Conservation (phyloP, 2,797 vertebrate genomes). For the Malacoraja senta region DNA sequence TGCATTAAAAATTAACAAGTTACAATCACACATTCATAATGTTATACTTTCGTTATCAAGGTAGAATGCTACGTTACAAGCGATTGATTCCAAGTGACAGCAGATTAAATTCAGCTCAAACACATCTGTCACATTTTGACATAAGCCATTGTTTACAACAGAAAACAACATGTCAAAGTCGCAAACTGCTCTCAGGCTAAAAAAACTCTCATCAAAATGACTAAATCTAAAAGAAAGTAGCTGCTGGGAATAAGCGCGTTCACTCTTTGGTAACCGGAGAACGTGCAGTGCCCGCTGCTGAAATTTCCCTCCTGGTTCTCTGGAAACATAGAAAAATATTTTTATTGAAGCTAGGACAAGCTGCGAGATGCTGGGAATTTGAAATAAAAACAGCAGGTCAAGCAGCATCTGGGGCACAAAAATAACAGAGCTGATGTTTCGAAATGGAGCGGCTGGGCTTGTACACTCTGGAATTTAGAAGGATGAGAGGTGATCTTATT, state of each 20-base stretch:
- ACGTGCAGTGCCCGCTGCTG: background rate
- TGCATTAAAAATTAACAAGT: background rate
- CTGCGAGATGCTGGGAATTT: too few relatives aligned
- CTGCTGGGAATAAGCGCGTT: background rate
- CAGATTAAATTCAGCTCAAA: background rate
- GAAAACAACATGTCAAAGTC: background rate
- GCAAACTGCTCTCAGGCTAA: background rate
- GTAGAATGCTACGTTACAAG: background rate
- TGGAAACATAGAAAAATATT: background rate
- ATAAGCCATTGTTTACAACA: background rate
- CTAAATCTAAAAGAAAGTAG: background rate
- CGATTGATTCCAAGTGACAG: background rate
- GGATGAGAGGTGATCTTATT: too few relatives aligned
- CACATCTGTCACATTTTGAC: background rate
- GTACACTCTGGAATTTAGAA: too few relatives aligned
- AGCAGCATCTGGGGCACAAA: too few relatives aligned
- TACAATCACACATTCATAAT: background rate
- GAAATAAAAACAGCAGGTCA: too few relatives aligned
- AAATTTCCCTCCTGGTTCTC: background rate
- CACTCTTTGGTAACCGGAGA: background rate
- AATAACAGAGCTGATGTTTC: too few relatives aligned
- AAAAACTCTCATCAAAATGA: background rate
- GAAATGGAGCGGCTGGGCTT: too few relatives aligned
- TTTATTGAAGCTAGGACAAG: background rate
- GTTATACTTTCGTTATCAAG: background rate